Conservation (phyloP, 2,113 vertebrate genomes). For the Stegostoma tigrinum region DNA sequence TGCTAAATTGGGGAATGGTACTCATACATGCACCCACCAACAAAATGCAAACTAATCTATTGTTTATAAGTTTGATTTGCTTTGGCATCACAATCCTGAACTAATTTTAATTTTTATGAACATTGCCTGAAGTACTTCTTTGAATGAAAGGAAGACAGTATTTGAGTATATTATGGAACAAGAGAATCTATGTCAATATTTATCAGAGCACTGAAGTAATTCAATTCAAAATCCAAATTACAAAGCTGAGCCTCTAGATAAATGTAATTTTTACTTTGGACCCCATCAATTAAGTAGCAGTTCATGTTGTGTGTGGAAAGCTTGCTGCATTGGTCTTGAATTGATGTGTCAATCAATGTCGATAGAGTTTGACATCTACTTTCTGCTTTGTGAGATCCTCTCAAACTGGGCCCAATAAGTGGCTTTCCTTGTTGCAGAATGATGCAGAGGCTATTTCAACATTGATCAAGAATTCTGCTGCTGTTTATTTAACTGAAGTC, state of each 20-base stretch:
- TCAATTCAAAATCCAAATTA: background rate
- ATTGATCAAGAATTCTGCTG: background rate
- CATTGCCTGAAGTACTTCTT: background rate
- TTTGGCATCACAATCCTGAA: too few species aligned
- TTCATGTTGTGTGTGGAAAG: background rate
- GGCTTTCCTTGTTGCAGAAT: background rate
- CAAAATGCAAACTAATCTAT: background rate
- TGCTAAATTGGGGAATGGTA: background rate
- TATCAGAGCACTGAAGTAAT: background rate
- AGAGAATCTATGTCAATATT: background rate
- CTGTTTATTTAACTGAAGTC: slow-evolving; percentile 6
- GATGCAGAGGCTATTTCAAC: background rate
- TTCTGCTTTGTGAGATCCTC: background rate
- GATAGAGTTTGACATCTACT: background rate
- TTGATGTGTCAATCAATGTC: background rate
- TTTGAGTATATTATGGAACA: background rate
- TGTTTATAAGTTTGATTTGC: background rate
- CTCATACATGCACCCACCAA: background rate
- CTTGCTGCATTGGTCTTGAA: background rate
- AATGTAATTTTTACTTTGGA: background rate
- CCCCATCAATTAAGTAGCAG: background rate
- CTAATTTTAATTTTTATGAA: background rate
- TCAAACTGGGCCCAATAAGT: background rate
- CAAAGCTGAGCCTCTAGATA: background rate
- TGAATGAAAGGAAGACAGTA: background rate